Evolutionary conservation across 2,797 vertebrate species (phyloP), one percentile per base, ranked within the genome.

Genomic region (Enteromius treurensis): DNA sequence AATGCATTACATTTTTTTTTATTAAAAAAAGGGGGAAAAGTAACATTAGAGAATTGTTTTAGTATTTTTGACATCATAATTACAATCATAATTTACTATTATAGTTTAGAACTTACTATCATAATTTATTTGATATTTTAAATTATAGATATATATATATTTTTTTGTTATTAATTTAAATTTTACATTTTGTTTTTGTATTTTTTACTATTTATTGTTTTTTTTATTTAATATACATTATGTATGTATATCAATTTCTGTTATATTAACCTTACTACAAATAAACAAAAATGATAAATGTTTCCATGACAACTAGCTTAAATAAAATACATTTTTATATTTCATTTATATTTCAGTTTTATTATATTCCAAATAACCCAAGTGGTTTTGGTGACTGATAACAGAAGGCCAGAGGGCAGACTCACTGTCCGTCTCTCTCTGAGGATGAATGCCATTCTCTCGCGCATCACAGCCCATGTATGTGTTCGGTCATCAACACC

Each of bases 391-490:
- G 58, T 62, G 58, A 15, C 11, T 26, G 11, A 6, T 62, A 6
- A 29, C 1, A 29, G 58, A 29, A 29, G 9, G 17, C 15, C 21
- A 14, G 23, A 29, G 69, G 69, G 32, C 23, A 73, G 45, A 71
- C 23, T 49, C 42, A 4, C 42, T 71, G 45, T 49, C 42, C 17
- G 45, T 29, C 69, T 67, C 73, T 77, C 74, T 45, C 42, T 23
- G 45, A 40, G n/a, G 34, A 4, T 55, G 78, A 80, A 69, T 55
- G 49, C 3, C 10, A 47, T 75, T 77, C 32, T 45, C 68, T 80
- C 19, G 3, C 26, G 79, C 68, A 55, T 62, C 51, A 80, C 6
- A 71, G 79, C 68, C 71, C 26, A 3, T 80, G 79, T 62, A n/a
- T 80, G 79, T 3, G 79, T 34, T 15, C 58, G 10, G 8, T 60